Conservation (phyloP, 2,888 invertebrate genomes). For the Allygus modestus region DNA sequence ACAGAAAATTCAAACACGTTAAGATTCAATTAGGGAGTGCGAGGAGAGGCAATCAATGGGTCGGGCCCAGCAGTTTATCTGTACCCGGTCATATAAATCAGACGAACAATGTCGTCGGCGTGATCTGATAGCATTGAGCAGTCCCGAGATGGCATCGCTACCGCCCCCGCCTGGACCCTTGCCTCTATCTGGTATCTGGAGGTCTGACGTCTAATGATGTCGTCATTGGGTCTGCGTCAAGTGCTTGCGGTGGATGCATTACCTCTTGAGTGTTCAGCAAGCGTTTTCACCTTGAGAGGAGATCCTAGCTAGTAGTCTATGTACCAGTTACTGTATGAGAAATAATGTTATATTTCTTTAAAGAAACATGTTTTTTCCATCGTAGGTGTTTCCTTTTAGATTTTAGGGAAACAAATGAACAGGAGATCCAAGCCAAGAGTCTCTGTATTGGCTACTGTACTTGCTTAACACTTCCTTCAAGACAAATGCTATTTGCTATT, state of each 20-base stretch:
- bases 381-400: no score
- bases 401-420: no score
- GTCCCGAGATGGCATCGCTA: not conserved
- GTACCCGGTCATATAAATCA: conserved; percentile 10
- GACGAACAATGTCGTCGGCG: conserved; percentile 26
- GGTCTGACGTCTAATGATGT: conserved; percentile 13
- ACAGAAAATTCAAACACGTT: not conserved
- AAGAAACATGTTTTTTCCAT: no score
- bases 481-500: no score
- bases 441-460: no score
- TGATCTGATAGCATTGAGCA: conserved; percentile 41
- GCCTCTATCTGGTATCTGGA: not conserved
- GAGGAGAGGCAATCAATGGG: conserved; percentile 31
- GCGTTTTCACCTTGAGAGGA: no score
- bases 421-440: no score
- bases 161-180: not conserved
- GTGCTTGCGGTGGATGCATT: conserved; percentile 1
- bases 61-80: not conserved
- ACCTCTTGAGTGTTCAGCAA: not conserved
- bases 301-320: no score
- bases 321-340: no score
- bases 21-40: conserved; percentile 31
- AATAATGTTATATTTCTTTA: no score
- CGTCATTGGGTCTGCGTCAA: conserved; percentile 9
- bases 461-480: no score